These are phyloP conservation scores for Aphaenogaster rudis DNA, from an alignment of 1,140 invertebrate species.

Conservation along the genomic window DNA sequence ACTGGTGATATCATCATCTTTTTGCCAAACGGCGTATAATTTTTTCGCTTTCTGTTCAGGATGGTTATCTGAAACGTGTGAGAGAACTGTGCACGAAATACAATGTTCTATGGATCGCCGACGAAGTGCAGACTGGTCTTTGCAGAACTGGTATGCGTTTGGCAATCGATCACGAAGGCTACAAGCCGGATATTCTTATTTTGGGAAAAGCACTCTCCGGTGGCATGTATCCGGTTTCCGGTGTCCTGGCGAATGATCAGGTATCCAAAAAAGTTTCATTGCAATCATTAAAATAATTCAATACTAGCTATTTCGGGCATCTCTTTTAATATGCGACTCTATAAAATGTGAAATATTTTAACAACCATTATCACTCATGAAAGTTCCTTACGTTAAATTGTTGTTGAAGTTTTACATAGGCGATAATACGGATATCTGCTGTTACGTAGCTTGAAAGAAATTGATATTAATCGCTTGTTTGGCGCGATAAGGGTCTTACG, in stretches of 20 bases:
- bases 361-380: not conserved
- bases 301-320: not conserved
- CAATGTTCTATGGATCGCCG: constrained; percentile 98
- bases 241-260: constrained; percentile 91
- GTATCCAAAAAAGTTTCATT: constrained; percentile 81
- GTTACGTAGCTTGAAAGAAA: constrained; percentile 6
- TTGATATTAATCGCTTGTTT: not conserved
- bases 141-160: constrained; percentile 96
- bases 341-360: constrained; percentile 31
- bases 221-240: constrained; percentile 94
- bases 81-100: constrained; percentile 96
- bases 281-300: constrained; percentile 12
- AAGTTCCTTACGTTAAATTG: not conserved
- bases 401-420: not conserved
- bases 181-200: constrained; percentile 92
- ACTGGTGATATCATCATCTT: not conserved
- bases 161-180: constrained; percentile 95
- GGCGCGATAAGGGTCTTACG: not conserved
- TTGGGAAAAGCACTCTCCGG: constrained; percentile 95
- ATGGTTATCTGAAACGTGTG: constrained; percentile 96
- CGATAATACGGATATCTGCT: not conserved
- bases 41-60: constrained; percentile 79
- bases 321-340: constrained; percentile 36
- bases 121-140: constrained; percentile 98
- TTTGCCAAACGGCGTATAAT: not conserved